Conservation (phyloP, 2,113 vertebrate species). For the Oxyura jamaicensis region DNA sequence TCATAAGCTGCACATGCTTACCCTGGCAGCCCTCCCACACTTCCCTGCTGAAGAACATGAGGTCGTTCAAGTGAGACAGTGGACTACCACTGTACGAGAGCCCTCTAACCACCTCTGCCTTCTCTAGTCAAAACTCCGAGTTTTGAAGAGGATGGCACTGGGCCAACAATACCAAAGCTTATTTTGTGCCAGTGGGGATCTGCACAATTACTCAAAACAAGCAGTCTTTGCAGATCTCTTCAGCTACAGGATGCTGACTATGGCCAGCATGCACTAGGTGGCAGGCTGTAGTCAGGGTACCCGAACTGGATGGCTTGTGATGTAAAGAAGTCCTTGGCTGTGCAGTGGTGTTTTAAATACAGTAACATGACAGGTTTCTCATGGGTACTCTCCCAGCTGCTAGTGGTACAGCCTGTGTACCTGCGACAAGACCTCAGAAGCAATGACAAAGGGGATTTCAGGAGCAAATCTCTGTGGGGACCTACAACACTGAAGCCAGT, state of each 20-base stretch:
- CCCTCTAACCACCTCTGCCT: background rate
- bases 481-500: background rate
- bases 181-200: background rate
- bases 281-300: conserved; percentile 48
- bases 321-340: background rate
- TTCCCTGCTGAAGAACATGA: background rate
- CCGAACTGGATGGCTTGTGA: background rate
- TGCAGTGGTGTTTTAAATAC: conserved; percentile 32
- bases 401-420: background rate
- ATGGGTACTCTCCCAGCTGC: conserved; percentile 4
- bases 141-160: background rate
- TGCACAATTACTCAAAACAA: background rate
- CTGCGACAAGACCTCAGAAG: background rate
- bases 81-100: background rate
- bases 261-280: conserved; percentile 17
- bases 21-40: background rate
- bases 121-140: background rate
- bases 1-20: background rate
- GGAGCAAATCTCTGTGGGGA: background rate
- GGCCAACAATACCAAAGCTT: background rate
- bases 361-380: conserved; percentile 49
- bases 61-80: background rate
- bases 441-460: background rate
- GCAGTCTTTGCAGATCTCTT: background rate
- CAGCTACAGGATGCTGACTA: background rate